Conservation (phyloP, 2,113 vertebrate genomes). For the Grammatotria lemairii region DNA sequence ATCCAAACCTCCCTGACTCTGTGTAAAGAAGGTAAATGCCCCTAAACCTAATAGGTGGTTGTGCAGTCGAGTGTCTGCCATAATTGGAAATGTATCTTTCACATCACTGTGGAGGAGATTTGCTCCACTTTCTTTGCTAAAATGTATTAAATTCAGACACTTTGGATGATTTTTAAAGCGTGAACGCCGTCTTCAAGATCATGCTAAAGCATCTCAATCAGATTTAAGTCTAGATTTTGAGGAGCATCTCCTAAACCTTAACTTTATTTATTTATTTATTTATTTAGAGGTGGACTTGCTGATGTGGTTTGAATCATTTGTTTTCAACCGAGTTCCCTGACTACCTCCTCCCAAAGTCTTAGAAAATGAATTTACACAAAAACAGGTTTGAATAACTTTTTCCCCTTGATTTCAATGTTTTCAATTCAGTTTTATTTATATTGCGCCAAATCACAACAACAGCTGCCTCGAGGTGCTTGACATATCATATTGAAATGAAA, state of each 20-base stretch:
- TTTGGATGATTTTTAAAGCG: neutral
- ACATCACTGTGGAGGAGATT: neutral
- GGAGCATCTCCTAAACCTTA: neutral
- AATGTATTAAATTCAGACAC: neutral
- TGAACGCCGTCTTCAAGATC: neutral
- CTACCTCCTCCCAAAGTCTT: neutral
- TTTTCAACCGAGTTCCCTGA: accelerated
- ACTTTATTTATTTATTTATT: neutral
- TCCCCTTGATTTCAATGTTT: neutral
- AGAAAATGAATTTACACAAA: neutral
- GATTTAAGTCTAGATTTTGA: neutral
- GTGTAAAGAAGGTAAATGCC: neutral
- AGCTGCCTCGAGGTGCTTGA: neutral
- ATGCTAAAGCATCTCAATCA: neutral
- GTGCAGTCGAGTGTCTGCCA: neutral
- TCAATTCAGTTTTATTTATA: neutral
- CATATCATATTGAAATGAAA: neutral
- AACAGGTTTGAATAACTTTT: neutral
- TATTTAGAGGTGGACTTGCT: neutral
- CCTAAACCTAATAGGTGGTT: neutral
- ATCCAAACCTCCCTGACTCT: neutral
- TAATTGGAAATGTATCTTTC: neutral
- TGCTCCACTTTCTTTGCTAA: neutral
- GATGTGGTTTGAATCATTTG: neutral
- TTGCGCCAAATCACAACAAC: neutral